These are phyloP conservation scores for Sprattus sprattus DNA, from an alignment of 2,113 vertebrate species.

Conservation along the genomic window DNA sequence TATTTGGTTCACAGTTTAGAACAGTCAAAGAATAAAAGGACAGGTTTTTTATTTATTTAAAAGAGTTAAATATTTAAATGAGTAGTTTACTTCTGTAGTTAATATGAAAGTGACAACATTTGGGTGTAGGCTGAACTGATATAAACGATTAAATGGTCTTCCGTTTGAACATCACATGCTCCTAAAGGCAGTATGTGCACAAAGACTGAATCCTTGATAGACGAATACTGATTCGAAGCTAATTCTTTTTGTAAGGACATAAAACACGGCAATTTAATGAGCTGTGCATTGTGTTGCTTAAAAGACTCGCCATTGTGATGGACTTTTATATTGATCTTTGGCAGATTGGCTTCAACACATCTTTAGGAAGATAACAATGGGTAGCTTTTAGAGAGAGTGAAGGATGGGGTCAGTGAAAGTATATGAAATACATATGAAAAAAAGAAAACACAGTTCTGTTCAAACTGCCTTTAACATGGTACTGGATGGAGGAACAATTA, in stretches of 20 bases:
- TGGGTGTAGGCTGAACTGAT: not conserved
- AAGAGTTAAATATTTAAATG: no score
- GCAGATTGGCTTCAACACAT: slow-evolving; percentile 66
- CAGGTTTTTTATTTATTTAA: no score
- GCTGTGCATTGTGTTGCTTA: slow-evolving; percentile 67
- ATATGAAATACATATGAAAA: slow-evolving; percentile 55
- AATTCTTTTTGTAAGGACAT: slow-evolving; percentile 65
- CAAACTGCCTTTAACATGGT: not conserved
- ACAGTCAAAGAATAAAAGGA: not conserved
- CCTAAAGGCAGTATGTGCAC: not conserved
- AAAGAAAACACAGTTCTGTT: slow-evolving; percentile 28
- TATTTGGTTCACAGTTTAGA: not conserved
- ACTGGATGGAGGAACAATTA: not conserved
- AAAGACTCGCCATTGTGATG: slow-evolving; percentile 68
- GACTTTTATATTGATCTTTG: slow-evolving; percentile 75
- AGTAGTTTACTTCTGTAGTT: not conserved
- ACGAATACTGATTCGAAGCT: slow-evolving; percentile 55
- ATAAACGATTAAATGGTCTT: not conserved
- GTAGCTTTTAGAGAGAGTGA: slow-evolving; percentile 62
- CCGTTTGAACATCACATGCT: not conserved
- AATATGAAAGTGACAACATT: not conserved
- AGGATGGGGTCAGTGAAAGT: slow-evolving; percentile 60
- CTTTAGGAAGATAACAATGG: slow-evolving; percentile 70
- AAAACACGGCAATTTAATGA: slow-evolving; percentile 70
- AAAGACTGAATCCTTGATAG: not conserved